Base-by-base conservation (phyloP, 2,797 vertebrate genomes). In the Xiphophorus birchmanni region DNA sequence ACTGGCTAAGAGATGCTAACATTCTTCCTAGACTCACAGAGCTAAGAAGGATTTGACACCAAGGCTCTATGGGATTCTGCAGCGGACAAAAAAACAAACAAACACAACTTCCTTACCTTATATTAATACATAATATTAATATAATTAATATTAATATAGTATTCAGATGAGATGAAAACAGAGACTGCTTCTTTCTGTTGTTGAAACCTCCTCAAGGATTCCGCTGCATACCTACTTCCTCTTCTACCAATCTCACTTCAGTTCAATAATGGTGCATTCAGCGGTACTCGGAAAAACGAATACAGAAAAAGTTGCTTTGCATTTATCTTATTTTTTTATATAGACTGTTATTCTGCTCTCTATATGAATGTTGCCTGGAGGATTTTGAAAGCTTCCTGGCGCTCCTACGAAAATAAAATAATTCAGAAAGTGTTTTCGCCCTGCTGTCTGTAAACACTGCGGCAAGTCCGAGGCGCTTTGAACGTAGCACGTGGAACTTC, bases 1-100 rank as follows among this genome's bases (percentile, higher is more conserved):
- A 74, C 83, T 74, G 76, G 63, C 86, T 80, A 82, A 42, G 65
- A 69, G 54, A 45, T 56, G 73, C 48, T 89, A 91, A 76, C 86
- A 63, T 52, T 17, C 1, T 0, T 0, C 63, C n/a, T 84, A 77
- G 29, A 52, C 9, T 74, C n/a, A 23, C 13, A 37, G 21, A 69
- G 17, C 37, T 40, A 1, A 12, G 2, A 8, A 21, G 18, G 32
- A 48, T 45, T 17, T 12, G 1, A 77, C 4, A 18, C 2, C 2
- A 4, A 21, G 21, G 18, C 1, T 7, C 23, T 74, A 12, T 0
- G 5, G 58, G 9, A 29, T 13, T 65, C 11, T 54, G n/a, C 15
- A 17, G 1, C 21, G 2, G 15, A 50, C 32, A 52, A 18, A 9
- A 11, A 72, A 76, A 21, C 21, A 3, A 0, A 44, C 4, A 11